These are phyloP conservation scores for Karalla daura DNA, from an alignment of 2,797 vertebrate species.

Conservation along the genomic window DNA sequence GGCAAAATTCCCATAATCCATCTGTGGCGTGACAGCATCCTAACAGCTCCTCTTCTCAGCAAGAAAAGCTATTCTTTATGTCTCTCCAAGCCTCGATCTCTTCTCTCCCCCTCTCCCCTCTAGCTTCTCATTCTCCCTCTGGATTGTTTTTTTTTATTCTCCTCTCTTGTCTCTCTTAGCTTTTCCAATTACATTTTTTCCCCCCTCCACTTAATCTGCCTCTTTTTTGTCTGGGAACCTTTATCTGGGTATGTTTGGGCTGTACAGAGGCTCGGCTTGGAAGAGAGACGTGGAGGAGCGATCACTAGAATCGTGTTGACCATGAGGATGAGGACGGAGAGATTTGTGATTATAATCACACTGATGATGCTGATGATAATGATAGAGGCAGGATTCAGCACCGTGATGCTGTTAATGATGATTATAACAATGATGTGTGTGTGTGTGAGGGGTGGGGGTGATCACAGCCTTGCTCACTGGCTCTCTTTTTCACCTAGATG, in stretches of 20 bases:
- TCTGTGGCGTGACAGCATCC: slow-evolving; percentile 63
- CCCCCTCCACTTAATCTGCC: slow-evolving; percentile 39
- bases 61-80: slow-evolving; percentile 55
- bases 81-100: slow-evolving; percentile 34
- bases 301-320: slow-evolving; percentile 40
- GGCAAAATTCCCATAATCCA: slow-evolving; percentile 74
- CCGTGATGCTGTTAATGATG: slow-evolving; percentile 47
- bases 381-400: slow-evolving; percentile 36
- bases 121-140: slow-evolving; percentile 26
- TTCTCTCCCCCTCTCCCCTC: background rate
- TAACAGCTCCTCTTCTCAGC: slow-evolving; percentile 48
- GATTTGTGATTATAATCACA: slow-evolving; percentile 43
- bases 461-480: slow-evolving; percentile 21
- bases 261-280: background rate
- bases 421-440: slow-evolving; percentile 39
- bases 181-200: slow-evolving; percentile 50
- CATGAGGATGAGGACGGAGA: slow-evolving; percentile 36
- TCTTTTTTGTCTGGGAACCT: slow-evolving; percentile 46
- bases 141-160: slow-evolving; percentile 16
- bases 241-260: slow-evolving; percentile 53
- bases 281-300: slow-evolving; percentile 20
- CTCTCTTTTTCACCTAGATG: slow-evolving; percentile 82
- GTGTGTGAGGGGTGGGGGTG: background rate
- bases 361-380: slow-evolving; percentile 23
- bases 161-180: slow-evolving; percentile 35